These are phyloP conservation scores for Porites evermanni DNA, from an alignment of 92 coral and sea anemone genomes.

Conservation along the genomic window DNA sequence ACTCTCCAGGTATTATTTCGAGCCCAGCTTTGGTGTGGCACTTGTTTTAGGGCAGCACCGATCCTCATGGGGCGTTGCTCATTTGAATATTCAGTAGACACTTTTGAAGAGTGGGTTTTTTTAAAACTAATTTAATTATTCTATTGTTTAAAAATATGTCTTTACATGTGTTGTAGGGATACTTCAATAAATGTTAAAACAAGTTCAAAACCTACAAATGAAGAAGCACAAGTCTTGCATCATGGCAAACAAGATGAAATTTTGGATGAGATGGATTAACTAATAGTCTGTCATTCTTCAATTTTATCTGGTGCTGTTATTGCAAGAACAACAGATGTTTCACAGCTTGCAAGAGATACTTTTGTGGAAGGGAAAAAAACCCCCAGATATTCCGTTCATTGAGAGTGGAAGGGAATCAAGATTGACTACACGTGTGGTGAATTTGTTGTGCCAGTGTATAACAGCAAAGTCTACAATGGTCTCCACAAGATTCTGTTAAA, in stretches of 20 bases:
- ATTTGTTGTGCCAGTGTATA: no score
- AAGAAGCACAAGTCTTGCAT: slow-evolving; percentile 22
- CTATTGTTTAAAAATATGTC: neutral
- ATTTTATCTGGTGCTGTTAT: neutral
- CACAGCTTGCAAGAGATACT: neutral
- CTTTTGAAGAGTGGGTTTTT: no score
- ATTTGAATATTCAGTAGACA: no score
- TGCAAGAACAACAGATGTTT: neutral
- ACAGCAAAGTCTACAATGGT: no score
- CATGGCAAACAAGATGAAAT: slow-evolving; percentile 16
- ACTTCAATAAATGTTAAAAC: slow-evolving; percentile 10
- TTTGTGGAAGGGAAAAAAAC: neutral
- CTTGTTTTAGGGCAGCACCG: no score
- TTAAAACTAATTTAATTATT: neutral
- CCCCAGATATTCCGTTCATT: no score
- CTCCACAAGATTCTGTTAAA: no score
- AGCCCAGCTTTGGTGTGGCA: no score
- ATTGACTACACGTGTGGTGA: no score
- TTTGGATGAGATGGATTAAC: slow-evolving; percentile 42
- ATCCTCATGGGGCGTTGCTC: no score
- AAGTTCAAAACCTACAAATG: neutral
- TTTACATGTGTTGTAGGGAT: neutral
- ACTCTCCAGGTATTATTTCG: no score
- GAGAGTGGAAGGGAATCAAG: no score
- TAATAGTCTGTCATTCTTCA: neutral